Percentiles rank a stretch among this genome's conserved stretches.
Conservation (phyloP, 2,797 vertebrate genomes). For the Vespertilio murinus region DNA sequence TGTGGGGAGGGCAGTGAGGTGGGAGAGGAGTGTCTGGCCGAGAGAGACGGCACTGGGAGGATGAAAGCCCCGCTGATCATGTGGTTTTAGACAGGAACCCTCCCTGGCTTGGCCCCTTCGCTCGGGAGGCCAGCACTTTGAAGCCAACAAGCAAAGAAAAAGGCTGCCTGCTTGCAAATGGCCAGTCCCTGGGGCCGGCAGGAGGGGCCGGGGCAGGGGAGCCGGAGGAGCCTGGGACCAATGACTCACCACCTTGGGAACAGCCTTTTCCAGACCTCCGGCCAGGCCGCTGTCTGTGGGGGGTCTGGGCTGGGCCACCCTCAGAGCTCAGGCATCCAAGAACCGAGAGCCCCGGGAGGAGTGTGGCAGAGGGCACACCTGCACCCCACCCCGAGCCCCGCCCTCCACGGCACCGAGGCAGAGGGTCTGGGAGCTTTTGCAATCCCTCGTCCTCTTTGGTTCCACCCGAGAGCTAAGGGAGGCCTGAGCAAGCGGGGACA, state of each 20-base stretch:
- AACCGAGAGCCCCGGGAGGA: neutral
- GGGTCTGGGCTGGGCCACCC: neutral
- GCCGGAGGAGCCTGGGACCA: neutral
- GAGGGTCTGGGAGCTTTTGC: neutral
- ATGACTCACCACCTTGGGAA: constrained; percentile 67
- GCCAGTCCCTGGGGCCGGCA: constrained; percentile 5
- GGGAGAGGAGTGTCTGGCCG: neutral
- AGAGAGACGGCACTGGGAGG: neutral
- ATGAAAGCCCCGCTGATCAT: neutral
- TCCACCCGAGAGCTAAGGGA: neutral
- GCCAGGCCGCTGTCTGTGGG: constrained; percentile 59
- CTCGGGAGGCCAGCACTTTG: constrained; percentile 44
- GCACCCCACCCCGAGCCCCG: neutral
- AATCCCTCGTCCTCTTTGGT: neutral
- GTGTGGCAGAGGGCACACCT: neutral
- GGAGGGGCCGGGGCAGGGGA: neutral
- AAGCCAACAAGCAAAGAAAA: constrained; percentile 44
- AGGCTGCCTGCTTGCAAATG: neutral
- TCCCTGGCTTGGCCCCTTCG: neutral
- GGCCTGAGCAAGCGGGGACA: neutral
- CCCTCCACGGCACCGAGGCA: rapidly evolving
- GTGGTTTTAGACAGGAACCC: constrained; percentile 5
- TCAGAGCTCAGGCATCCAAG: neutral
- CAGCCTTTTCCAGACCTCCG: constrained; percentile 64
- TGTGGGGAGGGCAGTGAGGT: neutral